Evolutionary conservation across 2,113 vertebrate species (phyloP), one percentile per base, ranked within the genome.

Genomic region (Eupsittula cactorum): DNA sequence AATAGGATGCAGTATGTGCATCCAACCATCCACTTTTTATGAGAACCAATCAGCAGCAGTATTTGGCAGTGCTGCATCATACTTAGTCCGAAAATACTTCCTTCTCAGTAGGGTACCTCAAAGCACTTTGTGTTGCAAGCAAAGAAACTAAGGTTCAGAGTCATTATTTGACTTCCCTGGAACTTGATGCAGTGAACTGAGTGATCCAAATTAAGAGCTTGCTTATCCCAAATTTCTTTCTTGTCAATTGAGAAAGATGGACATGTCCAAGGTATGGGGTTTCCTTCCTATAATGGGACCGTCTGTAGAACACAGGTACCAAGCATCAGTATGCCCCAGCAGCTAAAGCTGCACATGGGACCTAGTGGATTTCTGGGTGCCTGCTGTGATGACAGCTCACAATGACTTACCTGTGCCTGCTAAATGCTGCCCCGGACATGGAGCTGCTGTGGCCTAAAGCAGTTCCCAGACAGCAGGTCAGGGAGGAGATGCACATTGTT

Each of bases 1-100:
- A 95, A 69, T 76, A 84, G 41, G 57, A 86, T 92, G 92, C 88
- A 93, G 92, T 78, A 84, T 86, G 77, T 84, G 44, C 80, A 91
- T 73, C 70, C 86, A 86, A 11, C 57, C 52, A 71, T 94, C 52
- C 37, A 70, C 62, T 79, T 92, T 86, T 70, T 79, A 64, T 41
- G 57, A 86, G 62, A 55, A n/a, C 21, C 78, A 71, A 84, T 41
- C 47, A 14, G 0, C 84, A 95, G 27, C 71, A 84, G 55, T 42
- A 73, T 76, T 93, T 82, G 62, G 37, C 41, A 89, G 33, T 2
- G 35, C 89, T 89, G 89, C 44, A 69, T 89, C 62, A n/a, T 35
- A 14, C n/a, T 39, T 24, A 12, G 57, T 62, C 60, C 71, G 74
- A 87, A 93, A 89, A 92, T 85, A 84, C 28, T 74, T 82, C 37